Percentiles rank a stretch among this genome's conserved stretches.
Evolutionary conservation across 2,797 vertebrate genomes (phyloP).

Genomic region (Bovichtus variegatus): DNA sequence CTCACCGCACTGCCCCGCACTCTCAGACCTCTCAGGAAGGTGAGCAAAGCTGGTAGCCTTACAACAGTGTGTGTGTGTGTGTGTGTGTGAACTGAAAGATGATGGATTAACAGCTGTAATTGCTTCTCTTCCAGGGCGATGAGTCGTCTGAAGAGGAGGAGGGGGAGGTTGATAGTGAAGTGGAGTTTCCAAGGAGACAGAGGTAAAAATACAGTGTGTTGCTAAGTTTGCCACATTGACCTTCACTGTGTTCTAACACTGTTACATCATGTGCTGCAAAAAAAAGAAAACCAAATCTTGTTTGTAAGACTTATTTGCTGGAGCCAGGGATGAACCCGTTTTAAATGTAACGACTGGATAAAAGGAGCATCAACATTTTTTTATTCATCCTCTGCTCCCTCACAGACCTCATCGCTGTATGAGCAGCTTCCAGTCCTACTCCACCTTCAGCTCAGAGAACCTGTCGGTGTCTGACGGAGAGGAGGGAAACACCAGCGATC

Average conservation of each 20-base stretch:
- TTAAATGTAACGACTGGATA: not conserved
- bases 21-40: slow-evolving; percentile 91
- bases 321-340: not conserved
- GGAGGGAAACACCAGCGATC: slow-evolving; percentile 99
- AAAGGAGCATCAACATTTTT: not conserved
- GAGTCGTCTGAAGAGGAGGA: slow-evolving; percentile 99
- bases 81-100: slow-evolving; percentile 29
- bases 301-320: not conserved
- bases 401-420: slow-evolving; percentile 95
- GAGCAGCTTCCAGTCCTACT: slow-evolving; percentile 97
- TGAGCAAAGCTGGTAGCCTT: slow-evolving; percentile 59
- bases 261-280: slow-evolving; percentile 5
- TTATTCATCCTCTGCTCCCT: not conserved
- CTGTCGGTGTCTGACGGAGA: slow-evolving; percentile 97
- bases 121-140: slow-evolving; percentile 87
- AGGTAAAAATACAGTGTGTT: slow-evolving; percentile 85
- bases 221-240: slow-evolving; percentile 30
- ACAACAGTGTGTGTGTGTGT: slow-evolving; percentile 1
- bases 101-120: slow-evolving; percentile 24
- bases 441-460: slow-evolving; percentile 99
- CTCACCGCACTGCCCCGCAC: slow-evolving; percentile 88
- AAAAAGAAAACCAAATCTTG: slow-evolving; percentile 2
- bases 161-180: slow-evolving; percentile 98
- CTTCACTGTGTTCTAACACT: slow-evolving; percentile 5
- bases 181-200: slow-evolving; percentile 97